These are phyloP conservation scores for Drosophila glabriapex DNA, from an alignment of 2,888 invertebrate genomes.

Conservation along the genomic window DNA sequence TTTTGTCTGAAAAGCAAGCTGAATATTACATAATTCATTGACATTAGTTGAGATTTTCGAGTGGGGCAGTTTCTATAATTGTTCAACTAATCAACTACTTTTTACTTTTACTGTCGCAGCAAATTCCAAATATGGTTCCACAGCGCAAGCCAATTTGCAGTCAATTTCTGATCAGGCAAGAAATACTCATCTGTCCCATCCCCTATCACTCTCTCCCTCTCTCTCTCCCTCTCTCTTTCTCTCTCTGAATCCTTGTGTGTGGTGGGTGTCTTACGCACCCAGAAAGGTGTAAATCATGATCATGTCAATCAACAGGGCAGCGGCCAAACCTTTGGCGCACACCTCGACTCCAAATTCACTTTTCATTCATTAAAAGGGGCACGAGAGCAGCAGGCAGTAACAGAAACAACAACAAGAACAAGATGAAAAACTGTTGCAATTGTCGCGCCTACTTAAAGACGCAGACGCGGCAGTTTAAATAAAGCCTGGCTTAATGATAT, in stretches of 20 bases:
- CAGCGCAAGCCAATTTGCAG: slow-evolving; percentile 47
- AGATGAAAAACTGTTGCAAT: slow-evolving; percentile 76
- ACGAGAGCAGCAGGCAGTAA: slow-evolving; percentile 34
- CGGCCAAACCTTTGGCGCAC: slow-evolving; percentile 66
- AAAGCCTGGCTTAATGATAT: slow-evolving; percentile 81
- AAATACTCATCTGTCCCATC: neutral
- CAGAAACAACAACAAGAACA: slow-evolving; percentile 21
- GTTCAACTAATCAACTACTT: neutral
- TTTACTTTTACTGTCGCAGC: neutral
- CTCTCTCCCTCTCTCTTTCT: slow-evolving; percentile 1
- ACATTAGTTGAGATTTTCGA: neutral
- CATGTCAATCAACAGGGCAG: slow-evolving; percentile 81
- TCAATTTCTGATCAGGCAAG: slow-evolving; percentile 46
- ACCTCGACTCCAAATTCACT: slow-evolving; percentile 73
- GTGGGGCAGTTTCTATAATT: neutral
- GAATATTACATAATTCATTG: slow-evolving; percentile 23
- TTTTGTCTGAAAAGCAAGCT: neutral
- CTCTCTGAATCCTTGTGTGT: neutral
- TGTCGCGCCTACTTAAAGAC: slow-evolving; percentile 77
- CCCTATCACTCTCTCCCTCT: neutral
- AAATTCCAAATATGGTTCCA: neutral
- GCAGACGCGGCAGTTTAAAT: slow-evolving; percentile 67
- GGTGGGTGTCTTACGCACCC: slow-evolving; percentile 81
- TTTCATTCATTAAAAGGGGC: slow-evolving; percentile 75
- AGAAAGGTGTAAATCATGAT: slow-evolving; percentile 85